phyloP scores from a whole-genome alignment of 2,888 invertebrate species.

The Meliscaeva auricollis region DNA sequence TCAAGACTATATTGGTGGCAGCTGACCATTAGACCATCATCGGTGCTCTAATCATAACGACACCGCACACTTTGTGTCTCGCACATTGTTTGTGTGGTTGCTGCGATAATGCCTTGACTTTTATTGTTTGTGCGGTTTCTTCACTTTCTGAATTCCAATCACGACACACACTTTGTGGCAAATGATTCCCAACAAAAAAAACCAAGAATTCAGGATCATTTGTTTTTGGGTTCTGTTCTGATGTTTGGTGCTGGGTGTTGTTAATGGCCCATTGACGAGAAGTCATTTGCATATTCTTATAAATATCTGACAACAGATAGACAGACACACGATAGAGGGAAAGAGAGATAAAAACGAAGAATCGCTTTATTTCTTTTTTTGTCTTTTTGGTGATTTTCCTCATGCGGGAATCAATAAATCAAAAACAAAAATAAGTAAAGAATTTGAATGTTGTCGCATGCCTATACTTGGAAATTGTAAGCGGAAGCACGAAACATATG shows the following conservation, averaged over 20 bases:
- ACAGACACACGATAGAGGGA: background rate
- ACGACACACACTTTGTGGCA: conserved; percentile 25
- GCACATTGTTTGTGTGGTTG: conserved; percentile 15
- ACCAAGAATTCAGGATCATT: conserved; percentile 29
- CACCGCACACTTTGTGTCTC: conserved; percentile 39
- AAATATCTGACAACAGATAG: conserved; percentile 26
- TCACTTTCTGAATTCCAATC: conserved; percentile 50
- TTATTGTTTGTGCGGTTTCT: background rate
- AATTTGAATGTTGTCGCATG: conserved; percentile 39
- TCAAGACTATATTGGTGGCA: background rate
- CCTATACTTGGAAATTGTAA: conserved; percentile 39
- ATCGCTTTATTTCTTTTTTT: background rate
- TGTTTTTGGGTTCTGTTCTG: conserved; percentile 42
- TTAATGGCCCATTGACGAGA: conserved; percentile 66
- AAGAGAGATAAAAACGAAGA: background rate
- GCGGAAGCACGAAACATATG: conserved; percentile 68
- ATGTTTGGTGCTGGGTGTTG: background rate
- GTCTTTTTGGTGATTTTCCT: background rate
- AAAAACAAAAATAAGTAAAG: conserved; percentile 11
- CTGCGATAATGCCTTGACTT: background rate
- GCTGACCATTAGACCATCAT: conserved; percentile 4
- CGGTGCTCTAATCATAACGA: conserved; percentile 38
- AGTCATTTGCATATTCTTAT: conserved; percentile 61
- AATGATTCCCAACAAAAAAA: conserved; percentile 68
- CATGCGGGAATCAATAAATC: conserved; percentile 51